Base-by-base conservation (phyloP, 2,888 invertebrate genomes). In the Synergus itoensis region DNA sequence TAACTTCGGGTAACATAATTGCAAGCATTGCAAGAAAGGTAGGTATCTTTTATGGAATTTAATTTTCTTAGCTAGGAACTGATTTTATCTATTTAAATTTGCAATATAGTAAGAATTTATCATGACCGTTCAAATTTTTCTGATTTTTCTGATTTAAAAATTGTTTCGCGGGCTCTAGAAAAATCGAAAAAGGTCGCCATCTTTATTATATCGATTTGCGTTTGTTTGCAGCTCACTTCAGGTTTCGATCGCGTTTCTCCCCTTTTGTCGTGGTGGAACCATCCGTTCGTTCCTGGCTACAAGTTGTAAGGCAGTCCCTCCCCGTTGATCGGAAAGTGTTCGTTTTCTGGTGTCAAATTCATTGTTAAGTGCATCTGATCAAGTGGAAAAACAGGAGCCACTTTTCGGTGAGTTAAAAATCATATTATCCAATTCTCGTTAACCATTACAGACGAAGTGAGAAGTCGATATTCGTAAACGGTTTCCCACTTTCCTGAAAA, bases 241-340 rank as follows among this genome's bases (percentile, higher is more conserved):
- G 75, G 67, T 75, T 77, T 63, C 83, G 86, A 83, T 86, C 77
- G 85, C 86, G 85, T 89, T 86, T 88, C 87, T 87, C 87, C 84
- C 86, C 87, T 87, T 87, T 89, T 87, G 84, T 86, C 86, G 86
- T 83, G 84, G 85, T 82, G 84, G 85, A 84, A 86, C 84, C 83
- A 84, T 85, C 84, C 84, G 84, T 82, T 86, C 78, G 77, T 80
- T 77, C 67, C 79, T 83, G 40, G 79, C 78, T 77, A 80, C 81
- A 62, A 62, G 62, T 62, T 62, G 62, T 62, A 4, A 82, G 82
- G 81, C 80, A 77, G 69, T 79, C 81, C 79, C 77, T 82, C 79
- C 82, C 78, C 57, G 40, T 45, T 75, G 62, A 48, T 36, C 77
- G 77, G 69, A 78, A 77, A 80, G 80, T 21, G 21, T 80, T 82